Evolutionary conservation across 1,140 invertebrate species (phyloP), one percentile per base, ranked within the genome.

Genomic region (Temnothorax curvispinosus): DNA sequence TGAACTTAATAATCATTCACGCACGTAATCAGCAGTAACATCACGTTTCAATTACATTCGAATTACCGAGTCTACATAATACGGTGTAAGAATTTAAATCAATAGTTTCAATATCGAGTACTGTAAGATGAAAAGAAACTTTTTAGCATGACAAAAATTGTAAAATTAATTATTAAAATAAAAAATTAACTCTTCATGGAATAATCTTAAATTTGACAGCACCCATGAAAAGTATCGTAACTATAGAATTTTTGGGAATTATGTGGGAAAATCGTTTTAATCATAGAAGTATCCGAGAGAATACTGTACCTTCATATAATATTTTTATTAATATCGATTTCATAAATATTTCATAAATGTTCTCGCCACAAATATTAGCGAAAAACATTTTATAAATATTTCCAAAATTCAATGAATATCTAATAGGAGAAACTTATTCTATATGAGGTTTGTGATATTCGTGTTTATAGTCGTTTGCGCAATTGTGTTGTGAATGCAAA

Each of bases 401-500:
- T 27, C 13, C 9, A 18, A 47, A 78, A 50, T 50, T 78, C 27
- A n/a, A 65, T 78, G 41, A 78, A 78, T 65, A 35, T 11, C 11
- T 11, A 78, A 78, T 65, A 11, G 18, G 35, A 50, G 41, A 47
- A 65, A 78, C 13, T 64, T 38, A 47, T 77, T 64, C 54, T 18
- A 58, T 18, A 58, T n/a, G 8, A 8, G 9, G 11, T 62, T 21
- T 27, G 27, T 21, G 7, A 78, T 50, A 65, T 21, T 62, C 15
- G 35, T 65, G 58, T n/a, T 78, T 78, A 78, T 1, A 32, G 18
- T 47, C 44, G 41, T 78, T 78, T 78, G 58, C 75, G 27, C 41
- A 78, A 78, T 78, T 78, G 41, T 44, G 18, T 60, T 60, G 15
- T 60, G 38, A 77, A 62, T 65, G 32, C 32, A 78, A 78, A 78